Conservation (phyloP, 1,140 invertebrate species). For the Ephestia elutella region DNA sequence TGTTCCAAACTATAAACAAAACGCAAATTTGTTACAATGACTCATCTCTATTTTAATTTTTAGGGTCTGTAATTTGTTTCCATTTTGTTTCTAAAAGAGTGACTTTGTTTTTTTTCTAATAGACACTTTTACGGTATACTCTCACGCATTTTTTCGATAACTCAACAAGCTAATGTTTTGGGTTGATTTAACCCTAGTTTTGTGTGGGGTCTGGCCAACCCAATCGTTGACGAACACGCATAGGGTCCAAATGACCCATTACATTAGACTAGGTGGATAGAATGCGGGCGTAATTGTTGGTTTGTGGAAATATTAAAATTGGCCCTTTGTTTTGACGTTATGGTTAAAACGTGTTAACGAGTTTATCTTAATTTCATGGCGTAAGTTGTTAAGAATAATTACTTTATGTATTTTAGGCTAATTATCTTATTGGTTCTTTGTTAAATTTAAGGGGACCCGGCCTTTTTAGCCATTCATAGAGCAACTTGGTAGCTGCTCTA, state of each 20-base stretch:
- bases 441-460: no score
- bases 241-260: conserved; percentile 5
- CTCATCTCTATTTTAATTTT: not conserved
- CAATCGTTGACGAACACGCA: conserved; percentile 6
- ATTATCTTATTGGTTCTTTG: no score
- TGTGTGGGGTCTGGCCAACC: not conserved
- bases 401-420: not conserved
- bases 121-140: not conserved
- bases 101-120: not conserved
- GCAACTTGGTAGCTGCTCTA: no score
- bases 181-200: not conserved
- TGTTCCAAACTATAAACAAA: conserved; percentile 2
- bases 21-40: not conserved
- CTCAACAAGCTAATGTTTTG: conserved; percentile 2
- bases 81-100: not conserved
- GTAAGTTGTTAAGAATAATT: not conserved
- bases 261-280: not conserved
- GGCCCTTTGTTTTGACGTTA: not conserved
- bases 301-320: conserved; percentile 1
- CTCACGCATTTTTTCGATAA: conserved; percentile 9
- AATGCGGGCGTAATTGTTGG: conserved; percentile 5
- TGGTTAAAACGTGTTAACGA: not conserved
- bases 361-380: not conserved
- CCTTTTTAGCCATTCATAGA: no score
- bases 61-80: not conserved